phyloP scores from a whole-genome alignment of 2,888 invertebrate genomes.

The Tribolium freemani region DNA sequence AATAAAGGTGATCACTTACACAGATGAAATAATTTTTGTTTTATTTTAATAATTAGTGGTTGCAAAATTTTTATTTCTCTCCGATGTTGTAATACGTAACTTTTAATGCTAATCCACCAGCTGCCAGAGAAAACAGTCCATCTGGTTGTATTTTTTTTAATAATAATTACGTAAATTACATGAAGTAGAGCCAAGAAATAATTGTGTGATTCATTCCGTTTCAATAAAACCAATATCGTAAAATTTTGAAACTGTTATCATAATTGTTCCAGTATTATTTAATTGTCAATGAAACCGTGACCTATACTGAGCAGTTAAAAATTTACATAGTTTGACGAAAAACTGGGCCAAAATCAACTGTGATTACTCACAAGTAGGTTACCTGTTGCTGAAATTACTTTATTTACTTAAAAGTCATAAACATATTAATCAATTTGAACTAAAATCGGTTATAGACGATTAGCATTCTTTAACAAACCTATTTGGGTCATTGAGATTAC shows the following conservation, averaged over 20 bases:
- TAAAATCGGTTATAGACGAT: not conserved
- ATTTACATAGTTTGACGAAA: not conserved
- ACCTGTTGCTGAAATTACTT: conserved; percentile 23
- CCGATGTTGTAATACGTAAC: not conserved
- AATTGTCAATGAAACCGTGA: not conserved
- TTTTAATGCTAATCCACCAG: not conserved
- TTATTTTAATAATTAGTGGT: too few species aligned
- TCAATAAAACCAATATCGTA: not conserved
- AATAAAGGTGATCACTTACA: not conserved
- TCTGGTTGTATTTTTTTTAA: not conserved
- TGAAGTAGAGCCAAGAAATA: not conserved
- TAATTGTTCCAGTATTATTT: not conserved
- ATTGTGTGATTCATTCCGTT: not conserved
- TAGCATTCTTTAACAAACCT: conserved; percentile 1
- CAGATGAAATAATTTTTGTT: not conserved
- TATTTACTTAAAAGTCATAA: conserved; percentile 36
- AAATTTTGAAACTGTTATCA: not conserved
- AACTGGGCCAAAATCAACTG: conserved; percentile 30
- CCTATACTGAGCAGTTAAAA: not conserved
- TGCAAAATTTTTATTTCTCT: not conserved
- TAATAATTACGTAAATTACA: not conserved
- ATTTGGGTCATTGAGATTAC: conserved; percentile 27
- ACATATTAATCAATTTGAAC: not conserved
- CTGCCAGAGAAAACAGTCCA: not conserved
- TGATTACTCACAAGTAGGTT: conserved; percentile 29